These are phyloP conservation scores for Tenodera sinensis DNA, from an alignment of 2,888 invertebrate genomes.

Conservation along the genomic window DNA sequence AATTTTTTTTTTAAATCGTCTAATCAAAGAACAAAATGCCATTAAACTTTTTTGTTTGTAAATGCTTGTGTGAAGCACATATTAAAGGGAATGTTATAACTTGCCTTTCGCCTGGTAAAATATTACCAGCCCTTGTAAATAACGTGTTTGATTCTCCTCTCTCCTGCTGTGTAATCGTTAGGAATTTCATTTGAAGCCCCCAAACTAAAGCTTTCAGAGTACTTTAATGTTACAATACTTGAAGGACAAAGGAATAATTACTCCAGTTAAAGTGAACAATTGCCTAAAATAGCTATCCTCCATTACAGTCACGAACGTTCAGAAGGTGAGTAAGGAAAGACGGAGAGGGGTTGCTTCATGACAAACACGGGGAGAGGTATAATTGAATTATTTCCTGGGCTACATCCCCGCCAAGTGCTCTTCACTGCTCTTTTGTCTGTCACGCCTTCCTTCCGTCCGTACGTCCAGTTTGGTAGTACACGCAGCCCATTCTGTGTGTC, in stretches of 20 bases:
- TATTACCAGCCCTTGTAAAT: too few relatives aligned
- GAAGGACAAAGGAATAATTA: background rate
- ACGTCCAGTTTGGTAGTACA: background rate
- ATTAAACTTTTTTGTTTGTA: too few relatives aligned
- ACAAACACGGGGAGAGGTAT: background rate
- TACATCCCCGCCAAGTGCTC: background rate
- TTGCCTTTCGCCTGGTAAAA: too few relatives aligned
- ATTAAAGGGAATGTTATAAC: too few relatives aligned
- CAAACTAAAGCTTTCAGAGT: background rate
- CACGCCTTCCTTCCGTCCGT: too few relatives aligned
- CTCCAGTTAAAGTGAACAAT: background rate
- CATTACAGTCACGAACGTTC: background rate
- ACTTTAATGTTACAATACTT: background rate
- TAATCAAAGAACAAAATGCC: too few relatives aligned
- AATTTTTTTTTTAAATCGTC: too few relatives aligned
- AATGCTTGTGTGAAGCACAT: too few relatives aligned
- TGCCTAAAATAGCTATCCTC: background rate
- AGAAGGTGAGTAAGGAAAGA: background rate
- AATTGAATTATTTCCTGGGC: constrained; percentile 17
- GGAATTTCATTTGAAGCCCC: too few relatives aligned
- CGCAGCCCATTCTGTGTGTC: background rate
- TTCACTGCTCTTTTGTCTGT: constrained; percentile 14
- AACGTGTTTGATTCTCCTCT: too few relatives aligned
- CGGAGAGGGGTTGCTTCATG: background rate
- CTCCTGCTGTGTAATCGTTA: too few relatives aligned